Percentiles rank a stretch among this genome's conserved stretches.
Evolutionary conservation across 2,888 invertebrate species (phyloP).

Genomic region (Pollenia amentaria): DNA sequence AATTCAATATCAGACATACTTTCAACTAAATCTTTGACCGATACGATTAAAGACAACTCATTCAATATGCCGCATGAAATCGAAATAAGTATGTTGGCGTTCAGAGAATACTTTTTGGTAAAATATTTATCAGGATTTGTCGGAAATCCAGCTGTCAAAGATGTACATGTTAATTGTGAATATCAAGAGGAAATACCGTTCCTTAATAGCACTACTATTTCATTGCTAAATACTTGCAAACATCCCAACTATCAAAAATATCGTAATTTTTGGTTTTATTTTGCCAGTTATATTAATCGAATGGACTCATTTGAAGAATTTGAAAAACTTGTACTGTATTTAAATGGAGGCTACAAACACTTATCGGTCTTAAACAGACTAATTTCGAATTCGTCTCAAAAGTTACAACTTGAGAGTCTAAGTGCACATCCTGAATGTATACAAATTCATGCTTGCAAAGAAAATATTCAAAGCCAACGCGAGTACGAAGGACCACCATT

Average conservation of each 20-base stretch:
- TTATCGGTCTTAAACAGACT: constrained; percentile 79
- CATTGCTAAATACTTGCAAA: constrained; percentile 76
- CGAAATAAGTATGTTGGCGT: constrained; percentile 73
- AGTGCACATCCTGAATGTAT: constrained; percentile 77
- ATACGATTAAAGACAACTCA: constrained; percentile 24
- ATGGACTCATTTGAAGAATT: constrained; percentile 72
- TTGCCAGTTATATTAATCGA: constrained; percentile 54
- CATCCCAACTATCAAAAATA: constrained; percentile 74
- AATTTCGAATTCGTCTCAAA: constrained; percentile 71
- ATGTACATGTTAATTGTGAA: constrained; percentile 74
- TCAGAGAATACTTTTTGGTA: constrained; percentile 80
- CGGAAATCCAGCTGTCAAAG: constrained; percentile 47
- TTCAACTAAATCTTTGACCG: not conserved
- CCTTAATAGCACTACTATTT: constrained; percentile 76
- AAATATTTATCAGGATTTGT: constrained; percentile 76
- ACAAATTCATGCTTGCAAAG: constrained; percentile 58
- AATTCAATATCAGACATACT: constrained; percentile 46
- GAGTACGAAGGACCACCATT: constrained; percentile 80
- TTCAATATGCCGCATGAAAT: constrained; percentile 64
- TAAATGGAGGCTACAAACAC: constrained; percentile 78
- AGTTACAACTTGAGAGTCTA: constrained; percentile 79
- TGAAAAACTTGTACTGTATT: constrained; percentile 73
- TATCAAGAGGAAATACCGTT: constrained; percentile 79
- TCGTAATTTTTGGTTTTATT: constrained; percentile 72
- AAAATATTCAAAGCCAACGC: constrained; percentile 77